Percentiles rank a stretch among this genome's conserved stretches.
phyloP scores from a whole-genome alignment of 1,140 invertebrate genomes.

The Pantala flavescens region DNA sequence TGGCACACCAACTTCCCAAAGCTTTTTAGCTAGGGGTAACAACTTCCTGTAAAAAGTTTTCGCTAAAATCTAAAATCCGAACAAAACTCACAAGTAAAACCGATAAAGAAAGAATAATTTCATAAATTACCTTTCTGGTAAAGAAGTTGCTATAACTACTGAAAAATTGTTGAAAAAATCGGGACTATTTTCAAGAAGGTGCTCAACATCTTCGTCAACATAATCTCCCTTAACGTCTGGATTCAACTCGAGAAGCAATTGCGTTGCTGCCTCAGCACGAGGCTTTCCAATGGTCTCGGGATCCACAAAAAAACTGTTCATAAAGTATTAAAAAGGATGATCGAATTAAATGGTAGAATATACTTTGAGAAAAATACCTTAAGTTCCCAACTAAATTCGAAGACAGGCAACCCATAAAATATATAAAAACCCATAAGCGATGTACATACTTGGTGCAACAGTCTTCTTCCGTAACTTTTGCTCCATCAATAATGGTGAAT shows the following conservation, averaged over 20 bases:
- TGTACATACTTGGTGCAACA: slow-evolving; percentile 75
- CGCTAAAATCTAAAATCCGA: neutral
- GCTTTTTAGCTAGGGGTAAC: slow-evolving; percentile 58
- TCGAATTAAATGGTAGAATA: neutral
- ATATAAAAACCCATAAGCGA: no score
- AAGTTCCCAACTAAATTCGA: no score
- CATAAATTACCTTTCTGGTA: slow-evolving; percentile 62
- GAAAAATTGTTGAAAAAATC: slow-evolving; percentile 82
- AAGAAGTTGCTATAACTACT: slow-evolving; percentile 74
- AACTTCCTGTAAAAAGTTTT: slow-evolving; percentile 45
- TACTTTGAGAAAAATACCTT: no score
- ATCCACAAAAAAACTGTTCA: slow-evolving; percentile 77
- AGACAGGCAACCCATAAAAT: no score
- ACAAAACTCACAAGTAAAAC: slow-evolving; percentile 12
- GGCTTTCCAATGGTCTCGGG: slow-evolving; percentile 65
- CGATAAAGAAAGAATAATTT: slow-evolving; percentile 15
- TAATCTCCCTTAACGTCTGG: slow-evolving; percentile 85
- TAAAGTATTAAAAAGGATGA: slow-evolving; percentile 22
- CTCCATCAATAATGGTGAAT: slow-evolving; percentile 92
- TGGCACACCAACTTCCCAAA: slow-evolving; percentile 81
- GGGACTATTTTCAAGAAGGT: slow-evolving; percentile 72
- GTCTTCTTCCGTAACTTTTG: slow-evolving; percentile 77
- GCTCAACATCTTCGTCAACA: slow-evolving; percentile 77
- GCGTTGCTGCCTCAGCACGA: slow-evolving; percentile 70
- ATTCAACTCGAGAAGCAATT: slow-evolving; percentile 82